Evolutionary conservation across 2,888 invertebrate genomes (phyloP).

Genomic region (Lepidocyrtinus sp.): DNA sequence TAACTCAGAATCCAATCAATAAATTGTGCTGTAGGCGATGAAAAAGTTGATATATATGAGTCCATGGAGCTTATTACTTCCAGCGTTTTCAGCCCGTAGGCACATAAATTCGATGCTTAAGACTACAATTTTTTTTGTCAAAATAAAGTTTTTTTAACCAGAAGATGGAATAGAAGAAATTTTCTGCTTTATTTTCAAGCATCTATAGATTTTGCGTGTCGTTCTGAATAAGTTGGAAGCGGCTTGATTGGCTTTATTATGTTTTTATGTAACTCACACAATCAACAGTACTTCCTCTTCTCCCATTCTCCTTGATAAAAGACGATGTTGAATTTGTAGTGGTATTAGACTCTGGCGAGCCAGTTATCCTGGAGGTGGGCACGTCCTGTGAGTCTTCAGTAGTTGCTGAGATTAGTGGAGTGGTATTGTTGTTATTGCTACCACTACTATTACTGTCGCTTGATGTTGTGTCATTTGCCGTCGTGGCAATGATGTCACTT

Average conservation of each 20-base stretch:
- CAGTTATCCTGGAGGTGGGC: slow-evolving; percentile 10
- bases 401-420: slow-evolving; percentile 38
- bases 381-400: slow-evolving; percentile 53
- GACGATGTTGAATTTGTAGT: slow-evolving; percentile 25
- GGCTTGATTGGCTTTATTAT: slow-evolving; percentile 28
- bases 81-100: slow-evolving; percentile 65
- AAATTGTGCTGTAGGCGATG: slow-evolving; percentile 72
- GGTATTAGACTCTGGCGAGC: slow-evolving; percentile 26
- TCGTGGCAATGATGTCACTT: slow-evolving; percentile 50
- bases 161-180: no score
- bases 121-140: no score
- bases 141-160: no score
- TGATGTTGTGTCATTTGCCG: slow-evolving; percentile 26
- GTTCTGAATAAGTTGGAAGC: no score
- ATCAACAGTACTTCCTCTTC: slow-evolving; percentile 53
- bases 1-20: slow-evolving; percentile 98
- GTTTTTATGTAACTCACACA: slow-evolving; percentile 57
- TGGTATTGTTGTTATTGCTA: slow-evolving; percentile 20
- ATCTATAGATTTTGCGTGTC: no score
- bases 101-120: slow-evolving; percentile 69
- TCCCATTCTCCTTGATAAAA: slow-evolving; percentile 54
- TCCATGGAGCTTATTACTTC: no score
- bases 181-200: no score
- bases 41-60: slow-evolving; percentile 65
- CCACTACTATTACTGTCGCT: slow-evolving; percentile 33